Percentiles rank a stretch among this genome's conserved stretches.
These are phyloP conservation scores for Toxonevra muliebris DNA, from an alignment of 2,888 invertebrate genomes.

Conservation along the genomic window DNA sequence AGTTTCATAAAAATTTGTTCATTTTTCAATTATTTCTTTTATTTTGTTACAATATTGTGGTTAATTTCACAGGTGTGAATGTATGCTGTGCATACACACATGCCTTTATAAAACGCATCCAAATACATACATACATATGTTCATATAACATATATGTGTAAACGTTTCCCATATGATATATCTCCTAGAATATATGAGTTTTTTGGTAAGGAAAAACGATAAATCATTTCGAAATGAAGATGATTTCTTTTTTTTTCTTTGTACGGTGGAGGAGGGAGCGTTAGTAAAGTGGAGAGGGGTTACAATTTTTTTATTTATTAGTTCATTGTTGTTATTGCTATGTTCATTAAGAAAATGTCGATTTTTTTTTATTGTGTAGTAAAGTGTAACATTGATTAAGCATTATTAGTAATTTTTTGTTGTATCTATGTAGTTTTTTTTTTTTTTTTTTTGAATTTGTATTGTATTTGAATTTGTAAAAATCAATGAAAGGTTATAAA, in stretches of 20 bases:
- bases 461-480: background rate
- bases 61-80: conserved; percentile 6
- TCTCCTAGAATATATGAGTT: conserved; percentile 5
- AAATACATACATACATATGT: background rate
- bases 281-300: no score
- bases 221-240: conserved; percentile 20
- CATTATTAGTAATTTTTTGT: conserved; percentile 22
- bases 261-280: no score
- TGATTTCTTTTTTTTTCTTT: conserved; percentile 1
- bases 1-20: background rate
- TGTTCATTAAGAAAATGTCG: background rate
- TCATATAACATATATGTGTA: background rate
- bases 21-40: conserved; percentile 5
- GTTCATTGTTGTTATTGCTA: background rate
- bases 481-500: no score
- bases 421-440: conserved; percentile 17
- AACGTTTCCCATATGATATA: background rate
- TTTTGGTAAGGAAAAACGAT: conserved; percentile 21
- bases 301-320: no score
- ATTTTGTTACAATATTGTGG: background rate
- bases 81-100: conserved; percentile 1
- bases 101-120: background rate
- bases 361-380: conserved; percentile 3
- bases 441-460: conserved; percentile 14
- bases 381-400: conserved; percentile 27